Conservation (phyloP, 1,140 invertebrate species). For the Bactericera cockerelli region DNA sequence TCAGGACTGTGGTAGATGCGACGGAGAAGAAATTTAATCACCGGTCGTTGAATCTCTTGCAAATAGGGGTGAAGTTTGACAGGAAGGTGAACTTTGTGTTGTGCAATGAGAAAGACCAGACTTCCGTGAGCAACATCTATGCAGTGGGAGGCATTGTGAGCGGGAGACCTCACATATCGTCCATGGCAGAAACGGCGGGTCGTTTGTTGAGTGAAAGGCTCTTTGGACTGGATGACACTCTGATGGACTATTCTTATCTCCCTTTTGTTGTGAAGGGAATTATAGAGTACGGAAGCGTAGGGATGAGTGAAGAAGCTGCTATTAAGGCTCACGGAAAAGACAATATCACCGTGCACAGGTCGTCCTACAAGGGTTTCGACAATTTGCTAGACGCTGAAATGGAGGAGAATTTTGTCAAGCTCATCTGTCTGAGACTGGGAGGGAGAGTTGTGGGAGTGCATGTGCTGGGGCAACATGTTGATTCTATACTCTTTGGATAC, state of each 20-base stretch:
- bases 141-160: conserved; percentile 51
- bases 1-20: too few relatives aligned
- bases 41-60: too few relatives aligned
- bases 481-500: too few relatives aligned
- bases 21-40: too few relatives aligned
- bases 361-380: too few relatives aligned
- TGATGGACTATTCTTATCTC: conserved; percentile 39
- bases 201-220: conserved; percentile 27
- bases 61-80: neutral
- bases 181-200: conserved; percentile 51
- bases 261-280: conserved; percentile 59
- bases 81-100: neutral
- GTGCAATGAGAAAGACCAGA: conserved; percentile 26
- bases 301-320: conserved; percentile 48
- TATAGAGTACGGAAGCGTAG: conserved; percentile 47
- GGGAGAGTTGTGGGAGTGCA: too few relatives aligned
- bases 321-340: conserved; percentile 31
- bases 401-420: too few relatives aligned
- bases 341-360: conserved; percentile 28
- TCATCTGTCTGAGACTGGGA: too few relatives aligned
- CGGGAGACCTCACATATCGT: conserved; percentile 44
- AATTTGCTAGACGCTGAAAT: conserved; percentile 26
- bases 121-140: conserved; percentile 38
- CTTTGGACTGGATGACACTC: conserved; percentile 19
- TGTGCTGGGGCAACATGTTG: too few relatives aligned